These are phyloP conservation scores for Malurus elegans DNA, from an alignment of 2,113 vertebrate genomes.

Conservation along the genomic window DNA sequence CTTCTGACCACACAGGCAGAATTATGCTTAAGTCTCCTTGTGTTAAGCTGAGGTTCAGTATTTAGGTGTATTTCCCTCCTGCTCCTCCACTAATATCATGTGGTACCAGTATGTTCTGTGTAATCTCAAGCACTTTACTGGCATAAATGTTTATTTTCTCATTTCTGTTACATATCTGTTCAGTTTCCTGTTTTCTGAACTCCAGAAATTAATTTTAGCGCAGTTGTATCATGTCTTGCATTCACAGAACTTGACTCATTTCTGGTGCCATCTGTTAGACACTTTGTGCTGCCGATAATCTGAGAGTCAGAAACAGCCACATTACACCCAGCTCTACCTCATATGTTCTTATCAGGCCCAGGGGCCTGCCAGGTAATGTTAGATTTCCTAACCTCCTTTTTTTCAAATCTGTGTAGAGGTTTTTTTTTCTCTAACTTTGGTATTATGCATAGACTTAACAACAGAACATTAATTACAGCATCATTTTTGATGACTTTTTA, in stretches of 20 bases:
- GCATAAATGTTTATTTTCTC: constrained; percentile 13
- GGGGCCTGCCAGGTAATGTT: neutral
- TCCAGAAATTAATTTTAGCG: constrained; percentile 42
- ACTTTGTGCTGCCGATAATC: constrained; percentile 6
- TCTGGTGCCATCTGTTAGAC: constrained; percentile 33
- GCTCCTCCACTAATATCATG: neutral
- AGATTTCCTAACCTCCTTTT: neutral
- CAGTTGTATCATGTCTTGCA: neutral
- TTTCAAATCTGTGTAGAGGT: neutral
- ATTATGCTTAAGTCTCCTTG: neutral
- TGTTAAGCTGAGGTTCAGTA: neutral
- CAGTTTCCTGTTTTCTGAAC: constrained; percentile 30
- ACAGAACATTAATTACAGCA: neutral
- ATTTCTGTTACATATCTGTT: neutral
- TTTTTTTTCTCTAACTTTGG: neutral
- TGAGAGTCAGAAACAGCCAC: neutral
- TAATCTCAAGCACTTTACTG: neutral
- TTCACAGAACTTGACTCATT: constrained; percentile 43
- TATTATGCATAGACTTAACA: neutral
- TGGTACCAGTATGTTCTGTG: neutral
- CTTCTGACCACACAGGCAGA: neutral
- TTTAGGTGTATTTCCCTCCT: neutral
- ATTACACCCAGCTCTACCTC: neutral
- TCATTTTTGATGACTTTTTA: neutral
- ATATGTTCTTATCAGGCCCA: neutral